These are phyloP conservation scores for Vireo altiloquus DNA, from an alignment of 2,113 vertebrate genomes.

Conservation along the genomic window DNA sequence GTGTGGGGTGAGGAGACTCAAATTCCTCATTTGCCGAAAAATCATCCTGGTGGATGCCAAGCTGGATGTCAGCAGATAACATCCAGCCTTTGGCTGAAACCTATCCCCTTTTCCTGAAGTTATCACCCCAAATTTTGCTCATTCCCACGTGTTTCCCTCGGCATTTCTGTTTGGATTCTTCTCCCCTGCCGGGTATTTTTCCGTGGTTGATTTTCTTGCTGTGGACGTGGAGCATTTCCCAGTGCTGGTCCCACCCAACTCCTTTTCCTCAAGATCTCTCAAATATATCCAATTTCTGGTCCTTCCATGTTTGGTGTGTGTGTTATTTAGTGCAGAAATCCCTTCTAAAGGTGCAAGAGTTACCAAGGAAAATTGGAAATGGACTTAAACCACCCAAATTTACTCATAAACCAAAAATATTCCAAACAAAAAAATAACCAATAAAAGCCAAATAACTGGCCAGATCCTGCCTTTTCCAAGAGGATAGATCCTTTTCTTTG, in stretches of 20 bases:
- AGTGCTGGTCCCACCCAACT: not conserved
- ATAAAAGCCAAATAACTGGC: not conserved
- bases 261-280: not conserved
- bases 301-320: rapidly evolving
- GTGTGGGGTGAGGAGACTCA: not conserved
- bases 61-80: not conserved
- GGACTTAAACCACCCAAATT: not conserved
- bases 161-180: rapidly evolving
- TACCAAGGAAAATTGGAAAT: not conserved
- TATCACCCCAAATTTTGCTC: not conserved
- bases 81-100: not conserved
- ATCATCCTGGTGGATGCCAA: not conserved
- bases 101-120: not conserved
- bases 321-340: not conserved
- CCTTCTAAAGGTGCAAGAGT: not conserved
- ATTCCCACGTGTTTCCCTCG: not conserved
- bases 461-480: not conserved
- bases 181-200: not conserved
- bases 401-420: not conserved
- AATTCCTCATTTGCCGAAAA: not conserved
- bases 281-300: not conserved
- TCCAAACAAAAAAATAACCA: not conserved
- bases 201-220: not conserved
- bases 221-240: not conserved
- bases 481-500: not conserved